Conservation (phyloP, 2,797 vertebrate genomes). For the Cryptoprocta ferox region DNA sequence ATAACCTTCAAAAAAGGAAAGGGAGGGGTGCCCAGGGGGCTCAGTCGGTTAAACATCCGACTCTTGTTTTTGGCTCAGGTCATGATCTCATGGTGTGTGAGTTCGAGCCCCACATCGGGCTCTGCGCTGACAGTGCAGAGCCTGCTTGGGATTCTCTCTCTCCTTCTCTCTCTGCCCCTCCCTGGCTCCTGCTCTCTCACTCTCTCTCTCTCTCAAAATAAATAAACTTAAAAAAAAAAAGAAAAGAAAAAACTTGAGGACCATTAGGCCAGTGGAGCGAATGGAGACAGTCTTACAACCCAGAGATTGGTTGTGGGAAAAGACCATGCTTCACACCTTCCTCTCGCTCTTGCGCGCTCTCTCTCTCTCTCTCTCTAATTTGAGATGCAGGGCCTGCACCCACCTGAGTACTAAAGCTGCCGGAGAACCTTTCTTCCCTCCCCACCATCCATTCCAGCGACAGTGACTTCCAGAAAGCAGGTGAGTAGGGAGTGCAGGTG, state of each 20-base stretch:
- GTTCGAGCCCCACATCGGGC: no score
- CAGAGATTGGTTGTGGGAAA: neutral
- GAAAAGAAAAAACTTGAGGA: neutral
- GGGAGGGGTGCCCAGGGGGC: no score
- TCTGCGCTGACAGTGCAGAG: no score
- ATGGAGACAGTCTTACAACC: neutral
- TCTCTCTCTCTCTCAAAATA: no score
- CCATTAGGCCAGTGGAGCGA: neutral
- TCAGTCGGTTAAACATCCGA: no score
- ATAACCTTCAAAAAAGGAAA: neutral
- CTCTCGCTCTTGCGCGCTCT: neutral
- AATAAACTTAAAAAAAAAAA: no score
- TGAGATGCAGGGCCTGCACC: neutral
- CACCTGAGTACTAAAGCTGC: neutral
- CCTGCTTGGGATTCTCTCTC: no score
- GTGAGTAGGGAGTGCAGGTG: neutral
- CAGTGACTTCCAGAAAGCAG: neutral
- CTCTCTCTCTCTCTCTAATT: neutral
- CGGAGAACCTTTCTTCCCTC: neutral
- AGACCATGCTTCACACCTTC: no score
- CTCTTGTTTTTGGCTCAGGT: no score
- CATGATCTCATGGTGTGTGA: no score
- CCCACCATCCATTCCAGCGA: rapidly evolving
- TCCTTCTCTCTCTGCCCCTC: no score
- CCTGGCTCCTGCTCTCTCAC: no score